These are phyloP conservation scores for Ctenosaura bakeri DNA, from an alignment of 2,797 vertebrate genomes.

Conservation along the genomic window DNA sequence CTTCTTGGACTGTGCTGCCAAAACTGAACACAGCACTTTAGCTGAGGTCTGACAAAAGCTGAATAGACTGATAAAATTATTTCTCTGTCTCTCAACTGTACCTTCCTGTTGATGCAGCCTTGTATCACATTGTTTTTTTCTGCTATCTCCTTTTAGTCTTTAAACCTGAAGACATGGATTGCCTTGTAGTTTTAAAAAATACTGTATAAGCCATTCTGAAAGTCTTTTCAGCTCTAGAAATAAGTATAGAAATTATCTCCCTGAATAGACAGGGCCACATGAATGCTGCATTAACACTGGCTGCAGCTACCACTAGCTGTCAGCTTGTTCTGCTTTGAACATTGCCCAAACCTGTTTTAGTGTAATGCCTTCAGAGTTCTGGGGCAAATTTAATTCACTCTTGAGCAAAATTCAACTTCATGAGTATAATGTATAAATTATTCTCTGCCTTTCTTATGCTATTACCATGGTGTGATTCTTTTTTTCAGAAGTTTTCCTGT, in stretches of 20 bases:
- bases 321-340: background rate
- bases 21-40: too few relatives aligned
- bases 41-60: too few relatives aligned
- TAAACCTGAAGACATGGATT: background rate
- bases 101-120: too few relatives aligned
- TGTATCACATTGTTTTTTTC: background rate
- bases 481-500: background rate
- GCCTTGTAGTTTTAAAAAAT: background rate
- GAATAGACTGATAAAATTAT: too few relatives aligned
- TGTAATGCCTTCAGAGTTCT: background rate
- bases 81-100: too few relatives aligned
- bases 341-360: background rate
- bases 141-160: background rate
- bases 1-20: too few relatives aligned
- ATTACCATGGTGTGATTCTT: background rate
- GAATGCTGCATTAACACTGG: background rate
- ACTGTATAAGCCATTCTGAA: background rate
- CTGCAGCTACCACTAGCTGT: background rate
- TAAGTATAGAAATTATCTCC: background rate
- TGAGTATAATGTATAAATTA: background rate
- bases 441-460: background rate
- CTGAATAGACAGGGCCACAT: background rate
- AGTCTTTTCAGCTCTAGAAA: background rate
- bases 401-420: background rate
- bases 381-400: background rate